Conservation (phyloP, 2,797 vertebrate genomes). For the Phyllotis vaccarum region DNA sequence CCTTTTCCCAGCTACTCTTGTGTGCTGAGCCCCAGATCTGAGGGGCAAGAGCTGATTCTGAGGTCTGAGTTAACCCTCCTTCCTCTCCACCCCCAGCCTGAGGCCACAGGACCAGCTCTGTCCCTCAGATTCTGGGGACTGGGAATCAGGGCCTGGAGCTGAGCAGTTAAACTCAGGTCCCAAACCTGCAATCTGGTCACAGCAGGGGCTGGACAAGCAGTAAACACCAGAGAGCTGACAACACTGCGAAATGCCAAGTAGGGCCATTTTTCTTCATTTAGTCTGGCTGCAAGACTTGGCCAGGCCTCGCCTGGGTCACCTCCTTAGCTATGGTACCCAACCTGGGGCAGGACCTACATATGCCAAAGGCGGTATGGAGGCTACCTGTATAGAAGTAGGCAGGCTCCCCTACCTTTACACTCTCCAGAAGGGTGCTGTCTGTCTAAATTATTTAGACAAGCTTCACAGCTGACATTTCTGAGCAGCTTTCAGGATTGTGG, state of each 20-base stretch:
- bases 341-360: neutral
- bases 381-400: neutral
- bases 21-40: neutral
- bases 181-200: neutral
- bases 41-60: slow-evolving; percentile 1
- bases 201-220: neutral
- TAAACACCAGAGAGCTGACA: neutral
- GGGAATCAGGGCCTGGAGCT: slow-evolving; percentile 10
- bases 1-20: slow-evolving; percentile 37
- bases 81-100: neutral
- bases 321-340: neutral
- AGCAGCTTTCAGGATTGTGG: slow-evolving; percentile 56
- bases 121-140: slow-evolving; percentile 21
- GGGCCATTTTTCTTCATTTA: neutral
- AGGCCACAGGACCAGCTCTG: slow-evolving; percentile 8
- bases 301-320: neutral
- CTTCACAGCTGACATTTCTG: slow-evolving; percentile 37
- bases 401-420: neutral
- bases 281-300: neutral
- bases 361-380: neutral
- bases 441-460: slow-evolving; percentile 9
- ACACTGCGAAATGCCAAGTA: neutral
- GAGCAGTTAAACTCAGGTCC: neutral
- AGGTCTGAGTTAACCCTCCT: neutral
- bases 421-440: neutral